Conservation (phyloP, 2,797 vertebrate species). For the Catamblyrhynchus diadema region DNA sequence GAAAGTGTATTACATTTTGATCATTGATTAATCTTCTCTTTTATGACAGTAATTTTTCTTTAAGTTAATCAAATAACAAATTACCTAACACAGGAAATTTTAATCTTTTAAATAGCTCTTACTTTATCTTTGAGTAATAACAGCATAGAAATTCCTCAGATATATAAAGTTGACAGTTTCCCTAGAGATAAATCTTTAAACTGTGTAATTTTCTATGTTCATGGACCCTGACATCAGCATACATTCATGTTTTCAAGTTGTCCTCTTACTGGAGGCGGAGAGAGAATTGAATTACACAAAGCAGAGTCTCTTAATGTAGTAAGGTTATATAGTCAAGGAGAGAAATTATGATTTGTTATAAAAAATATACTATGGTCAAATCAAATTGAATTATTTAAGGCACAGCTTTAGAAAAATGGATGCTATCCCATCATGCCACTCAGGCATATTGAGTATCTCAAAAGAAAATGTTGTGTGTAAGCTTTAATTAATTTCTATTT, state of each 20-base stretch:
- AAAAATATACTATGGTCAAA: conserved; percentile 42
- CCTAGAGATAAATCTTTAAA: neutral
- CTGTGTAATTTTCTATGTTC: neutral
- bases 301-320: neutral
- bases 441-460: conserved; percentile 48
- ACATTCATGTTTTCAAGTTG: neutral
- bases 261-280: neutral
- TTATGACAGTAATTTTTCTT: neutral
- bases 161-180: neutral
- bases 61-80: neutral
- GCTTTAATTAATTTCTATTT: conserved; percentile 69
- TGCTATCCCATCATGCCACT: conserved; percentile 5
- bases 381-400: conserved; percentile 66
- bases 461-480: conserved; percentile 42
- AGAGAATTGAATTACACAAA: conserved; percentile 40
- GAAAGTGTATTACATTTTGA: neutral
- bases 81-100: neutral
- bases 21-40: neutral
- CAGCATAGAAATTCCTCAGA: neutral
- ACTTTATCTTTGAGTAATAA: neutral
- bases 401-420: conserved; percentile 47
- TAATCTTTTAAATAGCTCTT: neutral
- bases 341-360: conserved; percentile 35
- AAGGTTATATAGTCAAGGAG: conserved; percentile 43
- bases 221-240: neutral